These are phyloP conservation scores for Auanema freiburgensis DNA, from an alignment of 2,888 invertebrate species.

Conservation along the genomic window DNA sequence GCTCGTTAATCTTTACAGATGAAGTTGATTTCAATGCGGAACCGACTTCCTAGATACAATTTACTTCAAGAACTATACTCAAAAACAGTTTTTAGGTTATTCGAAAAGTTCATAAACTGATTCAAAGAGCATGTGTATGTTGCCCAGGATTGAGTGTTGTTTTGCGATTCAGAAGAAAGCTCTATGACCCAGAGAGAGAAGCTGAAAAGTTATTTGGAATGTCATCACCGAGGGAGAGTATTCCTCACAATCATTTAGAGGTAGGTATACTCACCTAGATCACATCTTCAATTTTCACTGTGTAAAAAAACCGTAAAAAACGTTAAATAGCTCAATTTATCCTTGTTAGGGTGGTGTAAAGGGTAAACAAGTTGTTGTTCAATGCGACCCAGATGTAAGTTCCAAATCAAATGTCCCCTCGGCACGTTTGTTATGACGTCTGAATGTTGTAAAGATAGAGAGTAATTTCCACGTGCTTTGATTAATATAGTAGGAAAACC, in stretches of 20 bases:
- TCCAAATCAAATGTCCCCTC: too few relatives aligned
- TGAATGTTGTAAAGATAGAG: too few relatives aligned
- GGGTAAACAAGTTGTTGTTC: background rate
- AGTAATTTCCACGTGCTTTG: too few relatives aligned
- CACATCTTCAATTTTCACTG: too few relatives aligned
- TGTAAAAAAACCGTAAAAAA: too few relatives aligned
- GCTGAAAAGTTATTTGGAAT: background rate
- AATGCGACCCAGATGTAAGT: background rate
- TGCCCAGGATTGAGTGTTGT: constrained; percentile 22
- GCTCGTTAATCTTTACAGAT: background rate
- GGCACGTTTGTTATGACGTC: too few relatives aligned
- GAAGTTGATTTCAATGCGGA: too few relatives aligned
- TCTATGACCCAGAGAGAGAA: constrained; percentile 11
- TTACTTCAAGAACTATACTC: too few relatives aligned
- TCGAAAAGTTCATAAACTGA: constrained; percentile 27
- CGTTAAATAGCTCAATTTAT: constrained; percentile 1
- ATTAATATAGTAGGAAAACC: too few relatives aligned
- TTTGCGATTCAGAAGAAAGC: constrained; percentile 3
- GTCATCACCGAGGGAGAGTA: constrained; percentile 2
- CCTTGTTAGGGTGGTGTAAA: background rate
- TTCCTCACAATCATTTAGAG: constrained; percentile 1
- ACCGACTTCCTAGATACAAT: too few relatives aligned
- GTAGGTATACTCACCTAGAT: constrained; percentile 1
- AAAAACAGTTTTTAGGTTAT: constrained; percentile 22
- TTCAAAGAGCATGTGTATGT: constrained; percentile 21